Conservation (phyloP, 2,797 vertebrate genomes). For the Glyptemys insculpta region DNA sequence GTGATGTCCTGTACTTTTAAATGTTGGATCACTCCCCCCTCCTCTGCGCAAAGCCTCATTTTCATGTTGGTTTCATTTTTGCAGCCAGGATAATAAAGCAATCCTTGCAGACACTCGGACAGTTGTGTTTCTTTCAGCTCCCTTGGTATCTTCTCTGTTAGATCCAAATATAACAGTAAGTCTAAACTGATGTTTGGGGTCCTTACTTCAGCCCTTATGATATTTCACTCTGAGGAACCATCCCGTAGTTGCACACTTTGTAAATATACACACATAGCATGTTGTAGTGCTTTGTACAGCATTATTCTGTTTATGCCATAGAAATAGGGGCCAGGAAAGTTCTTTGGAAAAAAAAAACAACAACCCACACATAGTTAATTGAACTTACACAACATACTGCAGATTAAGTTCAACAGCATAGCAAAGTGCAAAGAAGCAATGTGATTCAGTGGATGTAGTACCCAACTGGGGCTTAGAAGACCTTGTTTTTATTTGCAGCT, state of each 20-base stretch:
- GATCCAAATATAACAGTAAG: background rate
- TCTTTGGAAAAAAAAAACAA: background rate
- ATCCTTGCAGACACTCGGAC: too few relatives aligned
- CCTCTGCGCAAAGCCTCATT: background rate
- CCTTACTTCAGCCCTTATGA: background rate
- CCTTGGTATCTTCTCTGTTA: background rate
- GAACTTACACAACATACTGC: background rate
- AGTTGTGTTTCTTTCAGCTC: background rate
- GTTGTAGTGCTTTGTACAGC: background rate
- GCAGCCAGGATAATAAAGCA: background rate
- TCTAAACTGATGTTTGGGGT: background rate
- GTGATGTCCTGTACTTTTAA: background rate
- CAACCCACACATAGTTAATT: background rate
- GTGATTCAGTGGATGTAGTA: background rate
- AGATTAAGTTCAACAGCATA: background rate
- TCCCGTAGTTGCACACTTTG: background rate
- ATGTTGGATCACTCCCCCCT: background rate
- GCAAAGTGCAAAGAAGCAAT: background rate
- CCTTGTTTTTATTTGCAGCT: background rate
- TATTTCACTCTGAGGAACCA: background rate
- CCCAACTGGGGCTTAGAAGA: background rate
- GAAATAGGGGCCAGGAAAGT: background rate
- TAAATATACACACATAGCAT: background rate
- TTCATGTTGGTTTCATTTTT: background rate
- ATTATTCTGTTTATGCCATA: background rate